Evolutionary conservation across 2,113 vertebrate genomes (phyloP), one percentile per base, ranked within the genome.

Genomic region (Centropus unirufus): DNA sequence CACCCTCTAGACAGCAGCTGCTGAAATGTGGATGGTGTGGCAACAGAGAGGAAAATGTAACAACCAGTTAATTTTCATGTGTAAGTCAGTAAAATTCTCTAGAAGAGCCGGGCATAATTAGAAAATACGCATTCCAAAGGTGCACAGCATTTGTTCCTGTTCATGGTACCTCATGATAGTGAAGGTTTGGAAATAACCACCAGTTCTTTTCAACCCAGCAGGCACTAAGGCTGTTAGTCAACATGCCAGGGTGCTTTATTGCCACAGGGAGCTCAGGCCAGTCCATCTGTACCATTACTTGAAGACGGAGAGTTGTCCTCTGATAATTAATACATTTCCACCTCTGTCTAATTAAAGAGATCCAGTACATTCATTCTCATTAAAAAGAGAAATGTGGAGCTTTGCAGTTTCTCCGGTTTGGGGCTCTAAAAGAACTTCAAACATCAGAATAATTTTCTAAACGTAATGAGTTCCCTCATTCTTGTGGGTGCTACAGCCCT

Each of bases 381-480:
- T 85, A 76, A 92, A 90, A 95, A 92, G 36, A 78, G 67, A 95
- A 91, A 91, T 32, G 67, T 70, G 52, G 52, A 86, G 47, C 68
- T 77, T 90, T 90, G 82, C 90, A 92, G 21, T 94, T 94, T 91
- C 78, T 91, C 59, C 52, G 57, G 62, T 81, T 91, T 85, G 68
- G 49, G 58, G 52, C 21, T 92, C 49, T 88, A 85, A 96, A 96
- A 94, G 79, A 68, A 81, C 91, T 92, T 81, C 82, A 93, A 92
- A 93, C 75, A 87, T 66, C 78, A 83, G 75, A 97, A 97, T 95
- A 93, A 91, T 90, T 95, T 96, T 93, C 87, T 93, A 94, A 94
- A 95, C 95, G 85, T 94, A 94, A 95, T 97, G 90, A 95, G 87
- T 81, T 93, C 29, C 46, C 79, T 86, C 16, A 13, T 92, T 95